phyloP scores from a whole-genome alignment of 2,113 vertebrate genomes.

The Cyrtonyx montezumae region DNA sequence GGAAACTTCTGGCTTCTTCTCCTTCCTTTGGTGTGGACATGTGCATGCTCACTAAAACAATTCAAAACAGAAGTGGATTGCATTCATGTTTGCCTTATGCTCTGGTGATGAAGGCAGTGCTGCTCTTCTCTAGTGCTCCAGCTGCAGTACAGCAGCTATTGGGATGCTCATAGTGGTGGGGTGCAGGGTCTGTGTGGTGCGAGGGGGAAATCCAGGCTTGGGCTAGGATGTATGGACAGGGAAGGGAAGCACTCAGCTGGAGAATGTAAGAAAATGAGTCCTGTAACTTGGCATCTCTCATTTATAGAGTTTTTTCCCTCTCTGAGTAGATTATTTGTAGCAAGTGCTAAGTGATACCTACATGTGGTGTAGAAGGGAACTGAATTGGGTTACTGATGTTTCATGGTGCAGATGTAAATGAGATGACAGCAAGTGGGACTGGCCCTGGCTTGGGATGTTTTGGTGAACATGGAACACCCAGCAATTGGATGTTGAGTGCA shows the following conservation, averaged over 20 bases:
- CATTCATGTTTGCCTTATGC: fast-evolving
- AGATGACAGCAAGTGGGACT: background rate
- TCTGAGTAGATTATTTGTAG: background rate
- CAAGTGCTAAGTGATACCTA: background rate
- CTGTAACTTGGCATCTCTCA: background rate
- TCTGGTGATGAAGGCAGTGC: background rate
- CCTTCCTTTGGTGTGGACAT: background rate
- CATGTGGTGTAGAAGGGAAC: background rate
- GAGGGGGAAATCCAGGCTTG: background rate
- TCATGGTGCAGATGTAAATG: background rate
- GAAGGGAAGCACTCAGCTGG: background rate
- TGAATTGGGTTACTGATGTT: background rate
- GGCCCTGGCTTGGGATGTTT: background rate
- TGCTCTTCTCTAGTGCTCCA: background rate
- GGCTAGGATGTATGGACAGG: background rate
- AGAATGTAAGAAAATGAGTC: background rate
- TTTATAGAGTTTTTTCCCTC: background rate
- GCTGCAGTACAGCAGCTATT: background rate
- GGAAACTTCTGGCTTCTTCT: background rate
- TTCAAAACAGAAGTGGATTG: background rate
- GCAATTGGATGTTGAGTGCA: background rate
- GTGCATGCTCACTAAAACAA: background rate
- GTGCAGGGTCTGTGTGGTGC: background rate
- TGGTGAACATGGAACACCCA: background rate
- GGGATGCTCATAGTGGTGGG: background rate